Percentiles rank a stretch among this genome's conserved stretches.
These are phyloP conservation scores for Megaustenia siamemsis DNA, from an alignment of 2,888 invertebrate genomes.

Conservation along the genomic window DNA sequence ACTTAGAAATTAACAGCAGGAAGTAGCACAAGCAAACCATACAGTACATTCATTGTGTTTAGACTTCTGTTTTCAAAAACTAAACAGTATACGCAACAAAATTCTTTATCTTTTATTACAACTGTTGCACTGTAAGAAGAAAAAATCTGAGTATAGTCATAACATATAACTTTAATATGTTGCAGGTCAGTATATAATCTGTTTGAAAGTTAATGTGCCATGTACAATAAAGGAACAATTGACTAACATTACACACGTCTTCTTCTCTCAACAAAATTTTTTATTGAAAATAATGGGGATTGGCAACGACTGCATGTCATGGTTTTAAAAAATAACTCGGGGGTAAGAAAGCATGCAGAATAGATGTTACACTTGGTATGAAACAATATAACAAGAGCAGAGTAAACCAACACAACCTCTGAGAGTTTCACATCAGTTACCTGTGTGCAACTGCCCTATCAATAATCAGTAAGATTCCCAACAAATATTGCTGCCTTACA, in stretches of 20 bases:
- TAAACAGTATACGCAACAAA: neutral
- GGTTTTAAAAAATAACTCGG: neutral
- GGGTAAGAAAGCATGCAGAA: neutral
- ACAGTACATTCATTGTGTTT: too few species aligned
- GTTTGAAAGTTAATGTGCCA: too few species aligned
- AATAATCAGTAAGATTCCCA: neutral
- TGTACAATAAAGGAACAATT: too few species aligned
- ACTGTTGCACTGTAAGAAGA: neutral
- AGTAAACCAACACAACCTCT: constrained; percentile 16
- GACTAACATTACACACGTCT: neutral
- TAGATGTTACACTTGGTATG: neutral
- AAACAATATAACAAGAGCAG: neutral
- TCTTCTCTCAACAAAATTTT: too few species aligned
- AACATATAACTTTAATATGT: neutral
- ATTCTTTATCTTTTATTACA: neutral
- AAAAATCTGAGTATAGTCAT: neutral
- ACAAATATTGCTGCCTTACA: constrained; percentile 21
- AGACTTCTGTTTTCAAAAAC: neutral
- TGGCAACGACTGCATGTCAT: neutral
- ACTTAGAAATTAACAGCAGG: constrained; percentile 9
- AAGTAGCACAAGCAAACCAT: neutral
- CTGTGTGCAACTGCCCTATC: constrained; percentile 3
- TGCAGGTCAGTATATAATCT: too few species aligned
- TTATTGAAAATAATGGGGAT: too few species aligned
- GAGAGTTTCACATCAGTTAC: neutral